A percentile compares a stretch with the other conserved stretches of the same genome.
Conservation (phyloP, 2,797 vertebrate species). For the Pseudochirops cupreus region DNA sequence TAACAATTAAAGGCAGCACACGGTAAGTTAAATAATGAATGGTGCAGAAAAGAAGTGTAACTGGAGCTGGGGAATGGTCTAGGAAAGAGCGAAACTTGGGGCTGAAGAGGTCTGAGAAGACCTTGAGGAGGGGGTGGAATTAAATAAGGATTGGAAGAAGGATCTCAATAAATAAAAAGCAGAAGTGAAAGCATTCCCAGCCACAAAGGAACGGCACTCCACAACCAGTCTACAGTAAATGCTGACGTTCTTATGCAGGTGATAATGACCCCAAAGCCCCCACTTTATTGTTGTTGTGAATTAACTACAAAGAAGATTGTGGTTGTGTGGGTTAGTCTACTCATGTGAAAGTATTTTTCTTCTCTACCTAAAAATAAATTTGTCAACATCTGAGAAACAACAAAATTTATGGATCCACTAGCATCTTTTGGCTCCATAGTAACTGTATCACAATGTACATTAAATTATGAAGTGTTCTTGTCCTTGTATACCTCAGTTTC, state of each 20-base stretch:
- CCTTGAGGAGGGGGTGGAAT: background rate
- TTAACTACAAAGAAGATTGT: background rate
- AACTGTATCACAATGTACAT: background rate
- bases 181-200: background rate
- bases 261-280: background rate
- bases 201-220: background rate
- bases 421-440: background rate
- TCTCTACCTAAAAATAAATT: background rate
- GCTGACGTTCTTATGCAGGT: background rate
- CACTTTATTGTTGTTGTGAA: background rate
- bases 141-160: background rate
- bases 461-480: background rate
- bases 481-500: background rate
- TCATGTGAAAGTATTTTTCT: background rate
- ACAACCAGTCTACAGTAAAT: background rate
- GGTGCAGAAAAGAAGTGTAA: accelerated
- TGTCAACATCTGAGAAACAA: background rate
- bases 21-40: background rate
- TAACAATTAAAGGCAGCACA: background rate
- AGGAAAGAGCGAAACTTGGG: background rate
- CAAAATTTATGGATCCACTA: background rate
- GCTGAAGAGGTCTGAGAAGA: background rate
- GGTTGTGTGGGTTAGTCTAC: background rate
- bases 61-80: background rate
- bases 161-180: slow-evolving; percentile 8